Percentiles rank a stretch among this genome's conserved stretches.
These are phyloP conservation scores for Pithys albifrons DNA, from an alignment of 2,113 vertebrate genomes.

Conservation along the genomic window DNA sequence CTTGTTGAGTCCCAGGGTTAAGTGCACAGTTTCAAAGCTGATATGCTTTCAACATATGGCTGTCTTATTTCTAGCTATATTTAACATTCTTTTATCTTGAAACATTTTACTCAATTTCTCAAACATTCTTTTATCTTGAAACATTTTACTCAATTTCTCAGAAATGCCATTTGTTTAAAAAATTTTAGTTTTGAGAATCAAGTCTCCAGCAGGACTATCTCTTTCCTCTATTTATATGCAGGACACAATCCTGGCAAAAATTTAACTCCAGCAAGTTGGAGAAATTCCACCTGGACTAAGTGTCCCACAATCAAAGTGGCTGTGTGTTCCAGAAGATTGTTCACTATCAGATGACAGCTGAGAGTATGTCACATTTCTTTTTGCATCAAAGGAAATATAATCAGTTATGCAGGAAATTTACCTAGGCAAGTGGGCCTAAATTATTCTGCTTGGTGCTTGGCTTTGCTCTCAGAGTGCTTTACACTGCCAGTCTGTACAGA, in stretches of 20 bases:
- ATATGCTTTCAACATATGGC: constrained; percentile 26
- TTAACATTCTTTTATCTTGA: constrained; percentile 62
- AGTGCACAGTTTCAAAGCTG: constrained; percentile 37
- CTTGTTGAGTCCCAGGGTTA: constrained; percentile 27
- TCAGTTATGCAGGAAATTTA: neutral
- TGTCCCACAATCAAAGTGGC: neutral
- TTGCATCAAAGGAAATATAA: neutral
- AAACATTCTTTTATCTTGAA: constrained; percentile 61
- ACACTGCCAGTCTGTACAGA: neutral
- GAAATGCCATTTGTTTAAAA: constrained; percentile 39
- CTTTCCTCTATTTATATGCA: constrained; percentile 4
- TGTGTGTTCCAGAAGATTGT: neutral
- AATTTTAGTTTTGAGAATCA: neutral
- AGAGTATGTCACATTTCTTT: neutral
- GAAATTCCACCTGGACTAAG: constrained; percentile 47
- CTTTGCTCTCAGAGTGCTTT: neutral
- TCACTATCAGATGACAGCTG: neutral
- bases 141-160: constrained; percentile 49
- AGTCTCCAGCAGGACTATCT: neutral
- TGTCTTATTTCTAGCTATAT: constrained; percentile 58
- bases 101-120: constrained; percentile 49
- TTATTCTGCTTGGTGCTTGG: neutral
- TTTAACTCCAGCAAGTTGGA: constrained; percentile 24
- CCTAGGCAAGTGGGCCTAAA: neutral
- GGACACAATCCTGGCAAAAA: constrained; percentile 32